Base-by-base conservation (phyloP, 2,113 vertebrate genomes). In the Tamias sibiricus region DNA sequence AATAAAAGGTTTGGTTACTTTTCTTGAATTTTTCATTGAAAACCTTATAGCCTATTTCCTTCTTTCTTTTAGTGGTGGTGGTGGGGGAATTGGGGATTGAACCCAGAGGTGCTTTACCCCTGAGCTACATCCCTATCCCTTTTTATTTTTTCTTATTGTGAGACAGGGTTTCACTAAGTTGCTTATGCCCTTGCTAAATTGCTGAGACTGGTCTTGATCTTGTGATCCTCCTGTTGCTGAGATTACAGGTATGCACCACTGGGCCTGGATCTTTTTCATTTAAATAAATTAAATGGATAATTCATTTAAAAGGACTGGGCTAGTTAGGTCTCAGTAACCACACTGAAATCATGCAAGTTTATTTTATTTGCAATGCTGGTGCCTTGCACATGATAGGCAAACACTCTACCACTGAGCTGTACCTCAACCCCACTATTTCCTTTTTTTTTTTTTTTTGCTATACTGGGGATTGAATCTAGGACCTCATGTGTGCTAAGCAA, bases 21-120 rank as follows among this genome's bases (percentile, higher is more conserved):
- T 82, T 68, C 71, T 87, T 95, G 72, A 64, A 92, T 88, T 95
- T 87, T 83, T 91, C 54, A n/a, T 90, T 94, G 76, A 97, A 95
- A 92, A 88, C 75, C 69, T 76, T 75, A 54, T 2, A 94, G 37
- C 69, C 69, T 69, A n/a, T 69, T n/a, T 68, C 64, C 64, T 13
- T 68, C 12, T 16, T 4, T 66, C 28, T 59, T 59, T 62, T 62
- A 8, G 22, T 24, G 59, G 59, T 26, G 8, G 57, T 22, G 57
- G 8, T 1, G 57, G 22, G 22, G 59, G 20, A 6, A 26, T 19
- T 28, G 2, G 24, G 59, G 59, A 62, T 62, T 62, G 24, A 62
- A 62, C 59, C 59, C 59, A 62, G 24, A 10, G 59, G 59, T 62
- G 24, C 59, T 62, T 62, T 62, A 62, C 59, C 59, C 22, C 24